phyloP scores from a whole-genome alignment of 1,140 invertebrate species.

The Venustaconcha ellipsiformis region DNA sequence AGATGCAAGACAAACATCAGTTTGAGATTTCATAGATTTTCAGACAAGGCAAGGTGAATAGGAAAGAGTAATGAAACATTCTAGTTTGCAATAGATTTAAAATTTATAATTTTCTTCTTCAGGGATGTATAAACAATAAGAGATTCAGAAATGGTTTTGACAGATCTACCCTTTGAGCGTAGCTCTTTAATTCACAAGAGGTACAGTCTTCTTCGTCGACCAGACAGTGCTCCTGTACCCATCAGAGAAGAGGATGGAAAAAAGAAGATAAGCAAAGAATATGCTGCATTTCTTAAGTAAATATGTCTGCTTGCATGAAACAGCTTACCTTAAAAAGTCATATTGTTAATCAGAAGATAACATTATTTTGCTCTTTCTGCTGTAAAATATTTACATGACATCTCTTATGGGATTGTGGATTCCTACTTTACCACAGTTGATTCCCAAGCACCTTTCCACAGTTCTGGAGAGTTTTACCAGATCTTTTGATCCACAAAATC shows the following conservation, averaged over 20 bases:
- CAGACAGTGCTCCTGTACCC: slow-evolving; percentile 51
- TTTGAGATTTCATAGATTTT: no score
- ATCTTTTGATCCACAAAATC: no score
- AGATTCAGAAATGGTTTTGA: slow-evolving; percentile 56
- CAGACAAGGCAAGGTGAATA: no score
- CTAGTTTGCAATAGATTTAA: no score
- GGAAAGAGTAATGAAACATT: no score
- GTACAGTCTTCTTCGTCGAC: slow-evolving; percentile 48
- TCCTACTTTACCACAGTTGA: no score
- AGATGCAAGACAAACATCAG: no score
- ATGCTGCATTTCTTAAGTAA: slow-evolving; percentile 64
- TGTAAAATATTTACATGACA: no score
- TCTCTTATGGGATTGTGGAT: no score
- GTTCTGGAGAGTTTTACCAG: no score
- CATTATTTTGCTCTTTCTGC: background rate
- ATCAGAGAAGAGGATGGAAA: slow-evolving; percentile 42
- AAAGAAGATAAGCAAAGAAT: slow-evolving; percentile 51
- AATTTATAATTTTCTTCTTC: background rate
- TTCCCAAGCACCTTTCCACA: no score
- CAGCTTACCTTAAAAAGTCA: no score
- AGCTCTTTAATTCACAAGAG: slow-evolving; percentile 53
- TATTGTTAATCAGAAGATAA: background rate
- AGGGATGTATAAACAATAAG: background rate
- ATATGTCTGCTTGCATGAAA: background rate
- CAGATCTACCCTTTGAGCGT: slow-evolving; percentile 60